Evolutionary conservation across 2,113 vertebrate species (phyloP), one percentile per base, ranked within the genome.

Genomic region (Callospermophilus lateralis): DNA sequence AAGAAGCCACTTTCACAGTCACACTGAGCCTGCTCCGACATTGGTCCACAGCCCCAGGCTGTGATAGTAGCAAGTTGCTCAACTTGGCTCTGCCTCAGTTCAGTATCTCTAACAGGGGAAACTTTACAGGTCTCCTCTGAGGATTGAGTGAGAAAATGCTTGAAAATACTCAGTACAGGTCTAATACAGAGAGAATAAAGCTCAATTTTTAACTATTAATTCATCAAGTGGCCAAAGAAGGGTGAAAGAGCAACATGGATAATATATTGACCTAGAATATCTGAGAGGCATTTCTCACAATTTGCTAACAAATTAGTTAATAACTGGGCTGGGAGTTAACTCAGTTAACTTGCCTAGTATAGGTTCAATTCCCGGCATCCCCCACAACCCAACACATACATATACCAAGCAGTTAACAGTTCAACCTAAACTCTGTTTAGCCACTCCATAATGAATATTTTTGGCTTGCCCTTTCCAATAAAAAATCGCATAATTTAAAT

Each of bases 121-220:
- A 2, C 1, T 28, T 87, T 70, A 53, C 16, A 76, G 63, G 2
- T 12, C 16, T 88, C 1, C 13, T 79, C 28, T 10, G 34, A 70
- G 28, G 58, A 42, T 65, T 65, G 76, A 92, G 32, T 88, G 42
- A 78, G n/a, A 72, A 32, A 65, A 88, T 53, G 30, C 30, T 72
- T 72, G 61, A 55, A 88, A 72, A 92, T 3, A 55, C 3, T 90
- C n/a, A 87, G 48, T 1, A 30, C 28, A 90, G 12, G n/a, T 61
- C 58, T 91, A 80, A 67, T 37, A 70, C 1, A 15, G 20, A 92
- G 48, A 61, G 58, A 94, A 61, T 28, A 74, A 85, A 61, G 39
- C 28, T 91, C 24, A 83, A 9, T 51, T 58, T 73, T 95, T 92
- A 79, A 96, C 45, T 89, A 74, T 30, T 73, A 73, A 80, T 73